These are phyloP conservation scores for Alloscopus bannaensis DNA, from an alignment of 2,888 invertebrate genomes.

Conservation along the genomic window DNA sequence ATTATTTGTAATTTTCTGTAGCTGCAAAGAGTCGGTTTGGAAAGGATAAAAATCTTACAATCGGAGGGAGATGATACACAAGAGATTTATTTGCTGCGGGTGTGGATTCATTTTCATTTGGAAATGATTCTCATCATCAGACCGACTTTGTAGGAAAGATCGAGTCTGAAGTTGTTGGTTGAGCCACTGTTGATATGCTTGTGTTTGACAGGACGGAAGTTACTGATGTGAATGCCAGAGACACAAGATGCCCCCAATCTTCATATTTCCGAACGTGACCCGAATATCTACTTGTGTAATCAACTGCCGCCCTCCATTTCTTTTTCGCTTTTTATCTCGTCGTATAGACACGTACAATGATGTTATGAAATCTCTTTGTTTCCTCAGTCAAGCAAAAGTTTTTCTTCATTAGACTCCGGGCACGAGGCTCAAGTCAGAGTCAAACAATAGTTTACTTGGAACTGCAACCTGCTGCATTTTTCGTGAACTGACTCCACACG, in stretches of 20 bases:
- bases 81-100: conserved; percentile 23
- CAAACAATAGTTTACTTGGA: background rate
- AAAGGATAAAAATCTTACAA: too few relatives aligned
- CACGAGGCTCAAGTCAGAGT: too few relatives aligned
- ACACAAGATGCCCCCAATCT: conserved; percentile 68
- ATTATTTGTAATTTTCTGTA: too few relatives aligned
- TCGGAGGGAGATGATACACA: too few relatives aligned
- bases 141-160: too few relatives aligned
- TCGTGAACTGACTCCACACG: too few relatives aligned
- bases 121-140: conserved; percentile 2
- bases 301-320: conserved; percentile 35
- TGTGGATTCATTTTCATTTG: conserved; percentile 25
- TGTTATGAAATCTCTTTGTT: conserved; percentile 39
- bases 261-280: conserved; percentile 71
- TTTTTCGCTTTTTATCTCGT: conserved; percentile 28
- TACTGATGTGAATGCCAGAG: conserved; percentile 67
- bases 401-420: too few relatives aligned
- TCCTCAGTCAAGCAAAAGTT: background rate
- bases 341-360: conserved; percentile 43
- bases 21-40: too few relatives aligned
- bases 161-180: background rate
- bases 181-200: conserved; percentile 67
- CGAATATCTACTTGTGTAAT: conserved; percentile 62
- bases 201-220: conserved; percentile 71
- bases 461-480: conserved; percentile 47